Evolutionary conservation across 2,888 invertebrate genomes (phyloP).

Genomic region (Dicyrtoma fusca): DNA sequence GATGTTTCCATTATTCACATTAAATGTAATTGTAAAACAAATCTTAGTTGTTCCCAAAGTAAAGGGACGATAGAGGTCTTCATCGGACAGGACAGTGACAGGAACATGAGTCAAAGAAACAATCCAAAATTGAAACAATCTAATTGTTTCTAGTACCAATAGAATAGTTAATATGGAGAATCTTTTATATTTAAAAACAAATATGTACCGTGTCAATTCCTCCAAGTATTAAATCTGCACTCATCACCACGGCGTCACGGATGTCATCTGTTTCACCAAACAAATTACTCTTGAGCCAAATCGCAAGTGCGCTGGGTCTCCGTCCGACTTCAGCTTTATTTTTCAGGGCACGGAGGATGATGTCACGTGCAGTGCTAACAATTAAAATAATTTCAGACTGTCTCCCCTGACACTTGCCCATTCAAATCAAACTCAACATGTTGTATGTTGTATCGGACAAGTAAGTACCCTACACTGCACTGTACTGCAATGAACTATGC

Average conservation of each 20-base stretch:
- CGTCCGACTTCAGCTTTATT: background rate
- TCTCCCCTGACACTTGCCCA: no score
- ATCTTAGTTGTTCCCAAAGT: background rate
- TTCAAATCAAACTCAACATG: no score
- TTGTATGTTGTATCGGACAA: no score
- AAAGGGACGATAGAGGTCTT: no score
- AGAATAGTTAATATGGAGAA: no score
- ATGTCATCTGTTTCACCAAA: constrained; percentile 69
- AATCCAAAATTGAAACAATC: background rate
- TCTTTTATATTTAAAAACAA: background rate
- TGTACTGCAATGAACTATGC: no score
- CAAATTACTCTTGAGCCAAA: constrained; percentile 70
- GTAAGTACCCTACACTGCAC: no score
- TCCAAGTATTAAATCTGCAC: constrained; percentile 81
- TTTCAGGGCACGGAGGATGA: background rate
- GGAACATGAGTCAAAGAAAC: background rate
- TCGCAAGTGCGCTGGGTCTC: background rate
- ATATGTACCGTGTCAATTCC: constrained; percentile 79
- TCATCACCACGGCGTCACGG: constrained; percentile 80
- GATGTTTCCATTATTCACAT: no score
- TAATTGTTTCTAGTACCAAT: background rate
- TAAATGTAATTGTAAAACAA: no score
- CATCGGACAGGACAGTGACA: background rate
- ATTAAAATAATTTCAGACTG: background rate
- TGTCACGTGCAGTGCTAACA: background rate